phyloP scores from a whole-genome alignment of 2,888 invertebrate species.

The Drosophila differens region DNA sequence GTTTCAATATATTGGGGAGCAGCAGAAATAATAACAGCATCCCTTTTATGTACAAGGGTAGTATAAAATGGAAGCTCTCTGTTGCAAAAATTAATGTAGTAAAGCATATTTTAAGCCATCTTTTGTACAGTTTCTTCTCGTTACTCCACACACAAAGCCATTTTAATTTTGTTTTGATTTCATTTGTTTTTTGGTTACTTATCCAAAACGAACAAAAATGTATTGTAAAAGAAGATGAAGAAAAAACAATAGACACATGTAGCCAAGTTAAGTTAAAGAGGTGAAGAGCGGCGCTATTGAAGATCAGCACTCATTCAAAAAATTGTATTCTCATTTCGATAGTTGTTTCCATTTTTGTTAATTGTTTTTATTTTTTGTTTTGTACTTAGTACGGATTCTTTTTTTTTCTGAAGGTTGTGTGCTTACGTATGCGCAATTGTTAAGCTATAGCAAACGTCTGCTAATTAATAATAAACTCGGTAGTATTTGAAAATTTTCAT shows the following conservation, averaged over 20 bases:
- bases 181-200: conserved; percentile 12
- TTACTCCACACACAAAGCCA: conserved; percentile 47
- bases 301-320: conserved; percentile 9
- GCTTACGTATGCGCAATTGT: conserved; percentile 76
- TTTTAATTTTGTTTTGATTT: conserved; percentile 13
- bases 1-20: conserved; percentile 45
- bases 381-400: conserved; percentile 16
- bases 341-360: conserved; percentile 3
- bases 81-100: conserved; percentile 83
- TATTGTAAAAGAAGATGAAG: conserved; percentile 24
- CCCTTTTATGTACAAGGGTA: conserved; percentile 67
- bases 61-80: conserved; percentile 82
- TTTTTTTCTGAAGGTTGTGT: conserved; percentile 55
- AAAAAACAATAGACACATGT: conserved; percentile 22
- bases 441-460: conserved; percentile 36
- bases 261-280: conserved; percentile 26
- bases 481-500: conserved; percentile 1
- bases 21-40: conserved; percentile 74
- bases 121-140: conserved; percentile 77
- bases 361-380: background rate
- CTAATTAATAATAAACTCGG: conserved; percentile 11
- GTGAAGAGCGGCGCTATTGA: conserved; percentile 1
- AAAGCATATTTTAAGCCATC: conserved; percentile 86
- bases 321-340: conserved; percentile 5
- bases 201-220: conserved; percentile 35